A percentile compares a stretch with the other conserved stretches of the same genome.
Conservation (phyloP, 2,113 vertebrate genomes). For the Daubentonia madagascariensis region DNA sequence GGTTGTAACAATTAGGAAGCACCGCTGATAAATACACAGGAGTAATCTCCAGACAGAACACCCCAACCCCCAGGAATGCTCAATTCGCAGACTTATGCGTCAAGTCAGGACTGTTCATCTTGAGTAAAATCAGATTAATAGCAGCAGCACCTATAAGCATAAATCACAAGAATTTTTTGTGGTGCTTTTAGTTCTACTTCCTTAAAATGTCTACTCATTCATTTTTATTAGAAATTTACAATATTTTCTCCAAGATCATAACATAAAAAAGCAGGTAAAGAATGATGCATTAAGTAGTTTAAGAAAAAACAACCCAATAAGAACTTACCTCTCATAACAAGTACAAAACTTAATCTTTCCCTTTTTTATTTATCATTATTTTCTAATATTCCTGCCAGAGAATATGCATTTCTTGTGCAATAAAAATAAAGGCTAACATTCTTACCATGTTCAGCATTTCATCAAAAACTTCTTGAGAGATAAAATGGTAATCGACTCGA, state of each 20-base stretch:
- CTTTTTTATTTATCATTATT: not conserved
- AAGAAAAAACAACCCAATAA: not conserved
- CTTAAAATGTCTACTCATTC: not conserved
- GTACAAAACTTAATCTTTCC: not conserved
- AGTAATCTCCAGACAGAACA: not conserved
- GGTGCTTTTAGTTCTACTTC: not conserved
- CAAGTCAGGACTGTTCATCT: not conserved
- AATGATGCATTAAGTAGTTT: not conserved
- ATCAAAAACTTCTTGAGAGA: constrained; percentile 89
- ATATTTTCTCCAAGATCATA: not conserved
- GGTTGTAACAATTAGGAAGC: not conserved
- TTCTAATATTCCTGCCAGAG: not conserved
- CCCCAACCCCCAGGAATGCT: not conserved
- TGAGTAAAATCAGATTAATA: not conserved
- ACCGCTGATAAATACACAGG: not conserved
- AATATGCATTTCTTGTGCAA: not conserved
- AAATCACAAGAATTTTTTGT: not conserved
- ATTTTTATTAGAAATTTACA: not conserved
- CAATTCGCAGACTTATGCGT: fast-evolving
- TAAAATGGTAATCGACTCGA: constrained; percentile 92
- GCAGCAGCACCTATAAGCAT: not conserved
- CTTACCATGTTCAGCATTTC: constrained; percentile 87
- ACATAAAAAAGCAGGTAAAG: not conserved
- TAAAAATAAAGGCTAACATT: not conserved
- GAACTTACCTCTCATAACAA: not conserved